Evolutionary conservation across 1,140 invertebrate genomes (phyloP).

Genomic region (Drepana arcuata): DNA sequence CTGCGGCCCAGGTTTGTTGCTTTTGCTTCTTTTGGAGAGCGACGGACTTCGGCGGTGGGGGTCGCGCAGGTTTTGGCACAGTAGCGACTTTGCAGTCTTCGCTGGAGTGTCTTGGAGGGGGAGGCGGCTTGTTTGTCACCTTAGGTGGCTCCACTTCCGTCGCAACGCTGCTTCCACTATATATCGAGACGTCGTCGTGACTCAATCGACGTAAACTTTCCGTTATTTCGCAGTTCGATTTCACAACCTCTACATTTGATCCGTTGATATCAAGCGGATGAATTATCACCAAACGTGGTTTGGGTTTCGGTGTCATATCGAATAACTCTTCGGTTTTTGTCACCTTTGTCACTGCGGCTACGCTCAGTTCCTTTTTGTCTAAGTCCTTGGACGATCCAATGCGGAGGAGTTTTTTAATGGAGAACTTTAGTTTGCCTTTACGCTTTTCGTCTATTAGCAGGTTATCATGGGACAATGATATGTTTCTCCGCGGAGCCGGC

Average conservation of each 20-base stretch:
- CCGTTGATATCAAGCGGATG: conserved; percentile 90
- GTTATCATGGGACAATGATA: conserved; percentile 82
- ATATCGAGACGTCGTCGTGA: conserved; percentile 62
- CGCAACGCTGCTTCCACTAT: conserved; percentile 65
- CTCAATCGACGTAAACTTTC: conserved; percentile 62
- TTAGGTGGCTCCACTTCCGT: conserved; percentile 55
- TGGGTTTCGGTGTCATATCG: conserved; percentile 72
- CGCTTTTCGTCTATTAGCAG: conserved; percentile 76
- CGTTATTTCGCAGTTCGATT: conserved; percentile 71
- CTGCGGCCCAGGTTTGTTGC: conserved; percentile 64
- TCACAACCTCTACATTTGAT: conserved; percentile 82
- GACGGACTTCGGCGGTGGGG: conserved; percentile 79
- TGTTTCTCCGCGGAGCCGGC: conserved; percentile 76
- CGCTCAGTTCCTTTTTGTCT: conserved; percentile 69
- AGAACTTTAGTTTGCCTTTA: conserved; percentile 82
- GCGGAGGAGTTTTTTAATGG: conserved; percentile 86
- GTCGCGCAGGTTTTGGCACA: conserved; percentile 75
- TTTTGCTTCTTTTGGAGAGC: conserved; percentile 76
- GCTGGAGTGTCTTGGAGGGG: conserved; percentile 63
- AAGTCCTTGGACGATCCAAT: conserved; percentile 81
- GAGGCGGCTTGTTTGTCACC: conserved; percentile 64
- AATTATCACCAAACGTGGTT: conserved; percentile 86
- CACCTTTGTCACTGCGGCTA: conserved; percentile 48
- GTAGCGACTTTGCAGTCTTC: conserved; percentile 71
- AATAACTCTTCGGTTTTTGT: conserved; percentile 71